A percentile compares a stretch with the other conserved stretches of the same genome.
These are phyloP conservation scores for Hoplodrina ambigua DNA, from an alignment of 2,888 invertebrate genomes.

Conservation along the genomic window DNA sequence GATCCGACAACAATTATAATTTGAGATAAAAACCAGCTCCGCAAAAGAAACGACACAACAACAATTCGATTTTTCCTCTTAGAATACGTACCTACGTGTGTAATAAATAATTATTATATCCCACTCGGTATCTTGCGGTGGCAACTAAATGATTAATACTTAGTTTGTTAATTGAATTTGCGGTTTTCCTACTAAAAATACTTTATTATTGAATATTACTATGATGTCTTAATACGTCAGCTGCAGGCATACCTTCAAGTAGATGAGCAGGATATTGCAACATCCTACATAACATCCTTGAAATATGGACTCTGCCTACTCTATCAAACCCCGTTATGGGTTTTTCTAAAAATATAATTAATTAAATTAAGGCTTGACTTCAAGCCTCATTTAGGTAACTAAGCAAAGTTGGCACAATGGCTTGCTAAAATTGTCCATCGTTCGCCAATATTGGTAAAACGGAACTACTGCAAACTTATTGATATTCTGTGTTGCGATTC, in stretches of 20 bases:
- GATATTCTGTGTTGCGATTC: slow-evolving; percentile 51
- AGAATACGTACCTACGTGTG: slow-evolving; percentile 28
- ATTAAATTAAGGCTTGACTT: background rate
- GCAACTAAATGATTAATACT: slow-evolving; percentile 38
- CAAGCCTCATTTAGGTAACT: slow-evolving; percentile 9
- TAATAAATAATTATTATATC: slow-evolving; percentile 12
- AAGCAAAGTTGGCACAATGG: slow-evolving; percentile 38
- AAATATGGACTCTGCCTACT: background rate
- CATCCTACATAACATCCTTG: slow-evolving; percentile 1
- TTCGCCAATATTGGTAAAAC: slow-evolving; percentile 50
- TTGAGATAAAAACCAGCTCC: slow-evolving; percentile 72
- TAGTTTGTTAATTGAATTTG: slow-evolving; percentile 28
- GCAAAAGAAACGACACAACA: slow-evolving; percentile 58
- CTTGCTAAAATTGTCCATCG: slow-evolving; percentile 38
- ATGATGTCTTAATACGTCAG: slow-evolving; percentile 1
- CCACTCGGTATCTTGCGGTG: slow-evolving; percentile 33
- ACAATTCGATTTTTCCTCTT: slow-evolving; percentile 58
- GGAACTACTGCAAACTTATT: slow-evolving; percentile 53
- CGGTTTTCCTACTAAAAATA: slow-evolving; percentile 50
- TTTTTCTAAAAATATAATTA: slow-evolving; percentile 1
- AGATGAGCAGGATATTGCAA: background rate
- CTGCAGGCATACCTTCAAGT: background rate
- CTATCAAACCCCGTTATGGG: background rate
- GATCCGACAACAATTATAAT: slow-evolving; percentile 73
- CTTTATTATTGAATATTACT: background rate